Evolutionary conservation across 2,797 vertebrate species (phyloP).

Genomic region (Salarias fasciatus): DNA sequence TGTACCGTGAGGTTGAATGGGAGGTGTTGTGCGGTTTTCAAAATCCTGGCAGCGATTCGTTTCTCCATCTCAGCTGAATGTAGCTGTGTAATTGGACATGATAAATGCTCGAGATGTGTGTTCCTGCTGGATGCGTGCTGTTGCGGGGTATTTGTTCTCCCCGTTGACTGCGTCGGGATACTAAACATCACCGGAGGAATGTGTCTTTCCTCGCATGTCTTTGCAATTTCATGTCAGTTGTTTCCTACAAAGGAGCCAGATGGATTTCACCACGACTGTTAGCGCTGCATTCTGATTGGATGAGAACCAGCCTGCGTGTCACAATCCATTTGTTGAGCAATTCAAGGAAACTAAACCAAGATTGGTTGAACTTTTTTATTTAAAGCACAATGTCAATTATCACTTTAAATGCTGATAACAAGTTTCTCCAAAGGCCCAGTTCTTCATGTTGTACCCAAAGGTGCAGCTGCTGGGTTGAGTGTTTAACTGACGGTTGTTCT

Average conservation of each 20-base stretch:
- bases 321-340: too few relatives aligned
- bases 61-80: slow-evolving; percentile 27
- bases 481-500: neutral
- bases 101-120: slow-evolving; percentile 47
- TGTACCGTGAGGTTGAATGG: slow-evolving; percentile 20
- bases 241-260: slow-evolving; percentile 19
- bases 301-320: too few relatives aligned
- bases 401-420: neutral
- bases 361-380: too few relatives aligned
- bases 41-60: slow-evolving; percentile 15
- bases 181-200: slow-evolving; percentile 22
- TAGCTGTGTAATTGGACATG: slow-evolving; percentile 46
- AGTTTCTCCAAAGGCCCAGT: neutral
- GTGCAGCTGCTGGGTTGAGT: neutral
- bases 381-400: neutral
- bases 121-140: slow-evolving; percentile 9
- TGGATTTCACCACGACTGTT: too few relatives aligned
- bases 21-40: slow-evolving; percentile 35
- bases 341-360: too few relatives aligned
- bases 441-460: neutral
- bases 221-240: neutral
- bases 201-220: slow-evolving; percentile 5
- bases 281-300: too few relatives aligned
- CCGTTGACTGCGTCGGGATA: slow-evolving; percentile 1
- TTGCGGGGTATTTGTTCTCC: slow-evolving; percentile 9